Evolutionary conservation across 2,888 invertebrate genomes (phyloP).

Genomic region (Pseudoips prasinana): DNA sequence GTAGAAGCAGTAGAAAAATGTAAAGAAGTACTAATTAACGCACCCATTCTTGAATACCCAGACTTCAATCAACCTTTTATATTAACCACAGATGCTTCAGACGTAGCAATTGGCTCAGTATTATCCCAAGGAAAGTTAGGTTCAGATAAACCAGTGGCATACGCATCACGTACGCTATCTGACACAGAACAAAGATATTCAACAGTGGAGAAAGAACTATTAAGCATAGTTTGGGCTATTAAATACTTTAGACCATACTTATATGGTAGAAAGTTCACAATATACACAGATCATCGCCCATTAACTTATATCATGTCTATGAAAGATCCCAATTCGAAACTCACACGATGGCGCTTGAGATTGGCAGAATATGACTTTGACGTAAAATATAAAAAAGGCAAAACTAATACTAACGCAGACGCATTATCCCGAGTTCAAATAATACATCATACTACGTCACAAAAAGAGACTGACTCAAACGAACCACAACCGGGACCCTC

Average conservation of each 20-base stretch:
- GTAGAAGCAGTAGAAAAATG: conserved; percentile 31
- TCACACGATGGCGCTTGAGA: conserved; percentile 45
- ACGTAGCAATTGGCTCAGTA: conserved; percentile 34
- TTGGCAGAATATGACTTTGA: conserved; percentile 33
- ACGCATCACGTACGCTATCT: conserved; percentile 29
- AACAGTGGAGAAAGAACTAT: conserved; percentile 46
- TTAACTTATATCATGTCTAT: conserved; percentile 45
- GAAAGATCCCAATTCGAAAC: conserved; percentile 48
- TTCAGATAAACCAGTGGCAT: conserved; percentile 30
- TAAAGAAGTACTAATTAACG: conserved; percentile 34
- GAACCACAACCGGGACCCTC: not conserved
- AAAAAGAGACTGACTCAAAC: not conserved
- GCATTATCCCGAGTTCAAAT: conserved; percentile 30
- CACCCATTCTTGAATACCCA: conserved; percentile 46
- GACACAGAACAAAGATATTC: conserved; percentile 29
- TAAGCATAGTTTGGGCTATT: conserved; percentile 44
- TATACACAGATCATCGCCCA: conserved; percentile 53
- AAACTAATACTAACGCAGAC: conserved; percentile 33
- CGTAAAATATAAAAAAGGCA: conserved; percentile 33
- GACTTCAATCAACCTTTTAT: conserved; percentile 40
- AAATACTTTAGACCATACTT: conserved; percentile 48
- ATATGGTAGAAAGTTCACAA: conserved; percentile 45
- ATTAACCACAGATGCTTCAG: conserved; percentile 34
- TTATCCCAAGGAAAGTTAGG: conserved; percentile 34
- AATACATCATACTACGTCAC: conserved; percentile 6